Evolutionary conservation across 2,113 vertebrate species (phyloP), one percentile per base, ranked within the genome.

Genomic region (Bucco capensis): DNA sequence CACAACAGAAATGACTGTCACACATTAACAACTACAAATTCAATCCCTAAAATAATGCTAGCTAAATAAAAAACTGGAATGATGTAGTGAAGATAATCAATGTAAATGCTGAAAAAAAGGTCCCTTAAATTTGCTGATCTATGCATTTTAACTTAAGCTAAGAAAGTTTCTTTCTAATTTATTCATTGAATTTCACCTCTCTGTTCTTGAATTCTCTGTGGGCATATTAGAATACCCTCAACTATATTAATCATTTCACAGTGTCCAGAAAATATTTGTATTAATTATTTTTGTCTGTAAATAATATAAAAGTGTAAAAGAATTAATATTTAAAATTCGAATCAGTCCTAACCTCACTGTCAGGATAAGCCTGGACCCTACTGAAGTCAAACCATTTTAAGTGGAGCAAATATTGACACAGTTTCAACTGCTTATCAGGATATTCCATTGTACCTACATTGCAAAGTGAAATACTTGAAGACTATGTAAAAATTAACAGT

Each of bases 81-180:
- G 64, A 76, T 87, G 42, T 72, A 71, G 75, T 69, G 58, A 74
- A 57, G 22, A 75, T 94, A 91, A 84, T 84, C 65, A 82, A 21
- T 30, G 12, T 12, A 58, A 88, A 8, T 44, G 78, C 33, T 80
- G 49, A 58, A 64, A 88, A 89, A 89, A 9, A 82, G 4, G 17
- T 14, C 12, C 27, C 47, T 66, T 73, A 30, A 72, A 89, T 67
- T 78, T 86, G 80, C 87, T 93, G 84, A 90, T 90, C 70, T 65
- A 4, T 86, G 62, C 42, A 72, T 84, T 89, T 27, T 84, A 75
- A 85, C 38, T 72, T 71, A 67, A 79, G 33, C 19, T 35, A 56
- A 73, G 88, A 90, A 93, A 70, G 47, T 72, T 94, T 89, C 85
- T 87, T 89, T 90, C 54, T 95, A 90, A 97, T 96, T 93, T 96